Evolutionary conservation across 2,797 vertebrate genomes (phyloP), one percentile per base, ranked within the genome.

Genomic region (Gambelia wislizenii): DNA sequence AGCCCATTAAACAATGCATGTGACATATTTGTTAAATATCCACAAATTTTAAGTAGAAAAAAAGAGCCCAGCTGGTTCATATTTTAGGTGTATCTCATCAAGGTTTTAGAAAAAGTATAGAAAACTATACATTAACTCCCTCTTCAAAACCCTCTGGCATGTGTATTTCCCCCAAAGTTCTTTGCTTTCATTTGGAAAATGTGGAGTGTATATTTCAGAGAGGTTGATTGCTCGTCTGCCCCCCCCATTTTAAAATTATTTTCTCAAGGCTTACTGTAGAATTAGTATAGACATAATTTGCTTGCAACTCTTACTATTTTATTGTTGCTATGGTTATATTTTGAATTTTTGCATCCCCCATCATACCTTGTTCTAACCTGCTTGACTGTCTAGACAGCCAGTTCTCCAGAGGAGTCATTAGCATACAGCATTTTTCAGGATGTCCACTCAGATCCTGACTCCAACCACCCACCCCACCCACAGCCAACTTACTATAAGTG

Each of bases 321-420:
- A 90, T 90, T 88, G 92, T 96, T 96, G 91, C 91, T 92, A 94
- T 89, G 93, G 93, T 93, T 95, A 95, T 93, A 89, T 54, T 93
- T 90, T 89, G 91, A 87, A 94, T 94, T 94, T 96, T 47, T 75
- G 70, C 86, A 91, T 92, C 87, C 92, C 72, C 2, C 93, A 94
- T 89, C 83, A 91, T 91, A 92, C 89, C 93, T 95, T 93, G 81
- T 93, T 94, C 92, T 94, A 96, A 96, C 91, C 79, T 93, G 85
- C 59, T 80, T 95, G 88, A 30, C 90, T 91, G 92, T 89, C 93
- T 92, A 93, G 92, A 96, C 90, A 93, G 79, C 89, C 78, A 44
- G 10, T 1, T 90, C 84, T 82, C 82, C 86, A 94, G 86, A 84
- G 90, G 69, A 91, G 88, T 88, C 94, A 92, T 93, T 91, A 88